Percentiles rank a stretch among this genome's conserved stretches.
phyloP scores from a whole-genome alignment of 2,888 invertebrate genomes.

The Erebia aethiops region DNA sequence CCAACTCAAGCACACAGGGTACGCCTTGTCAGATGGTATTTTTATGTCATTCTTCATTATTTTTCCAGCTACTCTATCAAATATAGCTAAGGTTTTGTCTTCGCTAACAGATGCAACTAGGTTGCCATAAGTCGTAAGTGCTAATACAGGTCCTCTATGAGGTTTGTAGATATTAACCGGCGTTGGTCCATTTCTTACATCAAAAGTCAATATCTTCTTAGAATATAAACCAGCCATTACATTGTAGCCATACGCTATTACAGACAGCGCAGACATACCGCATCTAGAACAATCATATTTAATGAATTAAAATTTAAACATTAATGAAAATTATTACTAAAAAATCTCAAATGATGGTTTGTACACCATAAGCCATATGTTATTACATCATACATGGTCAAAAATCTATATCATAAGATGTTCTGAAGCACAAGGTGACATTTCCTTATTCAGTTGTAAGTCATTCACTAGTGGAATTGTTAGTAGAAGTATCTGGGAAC shows the following conservation, averaged over 20 bases:
- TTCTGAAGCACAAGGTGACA: too few relatives aligned
- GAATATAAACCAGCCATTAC: conserved; percentile 82
- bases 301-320: not conserved
- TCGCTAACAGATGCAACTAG: conserved; percentile 83
- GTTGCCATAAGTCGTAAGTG: conserved; percentile 62
- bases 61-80: conserved; percentile 80
- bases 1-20: conserved; percentile 74
- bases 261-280: conserved; percentile 80
- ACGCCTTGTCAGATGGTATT: conserved; percentile 66
- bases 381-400: too few relatives aligned
- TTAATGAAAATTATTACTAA: not conserved
- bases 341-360: too few relatives aligned
- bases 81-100: conserved; percentile 82
- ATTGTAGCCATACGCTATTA: conserved; percentile 70
- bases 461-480: too few relatives aligned
- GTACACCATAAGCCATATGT: too few relatives aligned
- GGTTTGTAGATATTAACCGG: conserved; percentile 72
- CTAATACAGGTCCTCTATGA: conserved; percentile 80
- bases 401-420: too few relatives aligned
- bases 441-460: too few relatives aligned
- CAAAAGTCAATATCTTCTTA: conserved; percentile 80
- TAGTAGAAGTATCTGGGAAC: too few relatives aligned
- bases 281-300: conserved; percentile 51
- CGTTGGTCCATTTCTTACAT: conserved; percentile 68
- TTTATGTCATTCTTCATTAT: conserved; percentile 64